Percentiles rank a stretch among this genome's conserved stretches.
These are phyloP conservation scores for Lepilemur septentrionalis DNA, from an alignment of 2,797 vertebrate genomes.

Conservation along the genomic window DNA sequence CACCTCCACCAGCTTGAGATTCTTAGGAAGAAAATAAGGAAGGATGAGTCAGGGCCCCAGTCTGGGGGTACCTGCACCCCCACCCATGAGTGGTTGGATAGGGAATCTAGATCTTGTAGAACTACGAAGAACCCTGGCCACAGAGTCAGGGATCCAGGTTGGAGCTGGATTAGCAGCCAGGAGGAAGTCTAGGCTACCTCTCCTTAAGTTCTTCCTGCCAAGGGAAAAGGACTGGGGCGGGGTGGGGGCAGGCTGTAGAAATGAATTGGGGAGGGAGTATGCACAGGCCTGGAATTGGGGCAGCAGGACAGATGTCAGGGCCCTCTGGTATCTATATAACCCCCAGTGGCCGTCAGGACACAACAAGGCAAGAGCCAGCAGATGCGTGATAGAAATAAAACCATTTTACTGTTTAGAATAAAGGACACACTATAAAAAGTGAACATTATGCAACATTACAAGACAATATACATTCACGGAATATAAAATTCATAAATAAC, in stretches of 20 bases:
- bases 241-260: not conserved
- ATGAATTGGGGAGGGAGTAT: no score
- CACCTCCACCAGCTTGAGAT: not conserved
- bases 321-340: not conserved
- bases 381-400: slow-evolving; percentile 90
- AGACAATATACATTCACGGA: slow-evolving; percentile 91
- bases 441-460: slow-evolving; percentile 89
- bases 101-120: not conserved
- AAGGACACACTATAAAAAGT: slow-evolving; percentile 90
- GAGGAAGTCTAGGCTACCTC: not conserved
- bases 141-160: not conserved
- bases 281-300: no score
- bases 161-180: not conserved
- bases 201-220: not conserved
- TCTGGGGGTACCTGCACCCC: not conserved
- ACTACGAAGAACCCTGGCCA: not conserved
- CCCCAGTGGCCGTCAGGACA: not conserved
- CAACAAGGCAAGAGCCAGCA: slow-evolving; percentile 77
- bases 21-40: not conserved
- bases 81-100: not conserved
- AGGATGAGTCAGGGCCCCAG: not conserved
- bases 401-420: slow-evolving; percentile 90
- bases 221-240: not conserved
- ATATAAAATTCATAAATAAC: slow-evolving; percentile 93
- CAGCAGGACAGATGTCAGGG: not conserved